Evolutionary conservation across 2,888 invertebrate species (phyloP), one percentile per base, ranked within the genome.

Genomic region (Laspeyria flexula): DNA sequence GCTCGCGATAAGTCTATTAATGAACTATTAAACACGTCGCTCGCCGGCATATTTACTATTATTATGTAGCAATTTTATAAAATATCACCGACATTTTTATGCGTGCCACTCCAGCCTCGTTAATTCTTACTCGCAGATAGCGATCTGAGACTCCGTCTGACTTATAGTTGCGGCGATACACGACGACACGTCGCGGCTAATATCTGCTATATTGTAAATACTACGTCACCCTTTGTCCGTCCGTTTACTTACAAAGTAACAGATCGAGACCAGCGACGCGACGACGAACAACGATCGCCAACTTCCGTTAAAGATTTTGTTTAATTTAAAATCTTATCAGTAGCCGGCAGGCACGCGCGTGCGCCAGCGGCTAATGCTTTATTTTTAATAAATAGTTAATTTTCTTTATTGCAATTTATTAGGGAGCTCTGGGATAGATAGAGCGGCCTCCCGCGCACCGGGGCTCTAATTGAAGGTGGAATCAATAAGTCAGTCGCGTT

Each of bases 401-500:
- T 71, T 60, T 52, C 54, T 56, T 66, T 55, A 59, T 61, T 60
- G 59, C 63, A 65, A 70, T 71, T 65, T 71, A 70, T 64, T 59
- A 65, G 56, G 58, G 39, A 63, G 65, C 48, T 11, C 38, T 37
- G 33, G 44, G 55, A 55, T 64, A 67, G 59, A 64, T 59, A 67
- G 56, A 39, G 35, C 16, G 66, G 72, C 60, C 73, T 66, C 72
- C 66, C 70, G 72, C 57, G 50, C 52, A 60, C 52, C 53, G 52
- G 61, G 51, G 43, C 57, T 71, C 74, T 79, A 81, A 81, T 81
- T 79, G 81, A 73, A 78, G 75, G 67, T 70, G 68, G 80, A 81
- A 73, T 80, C 81, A 81, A 82, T 82, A 81, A 83, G 77, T 82
- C 80, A 80, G 79, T 55, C 60, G 58, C 63, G 61, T 54, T 55